Evolutionary conservation across 2,113 vertebrate species (phyloP).

Genomic region (Tragulus kanchil): DNA sequence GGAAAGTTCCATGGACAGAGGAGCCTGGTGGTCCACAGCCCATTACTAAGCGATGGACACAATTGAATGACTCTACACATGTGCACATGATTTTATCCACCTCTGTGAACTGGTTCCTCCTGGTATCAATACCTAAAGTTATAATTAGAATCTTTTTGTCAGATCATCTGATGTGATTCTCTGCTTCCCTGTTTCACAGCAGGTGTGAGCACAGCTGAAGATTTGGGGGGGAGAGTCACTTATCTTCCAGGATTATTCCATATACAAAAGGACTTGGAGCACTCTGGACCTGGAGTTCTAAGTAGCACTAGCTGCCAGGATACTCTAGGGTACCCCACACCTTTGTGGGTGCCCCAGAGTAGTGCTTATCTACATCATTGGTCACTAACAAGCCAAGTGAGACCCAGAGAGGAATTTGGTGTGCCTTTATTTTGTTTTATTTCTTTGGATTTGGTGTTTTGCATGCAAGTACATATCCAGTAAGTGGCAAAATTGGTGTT

Average conservation of each 20-base stretch:
- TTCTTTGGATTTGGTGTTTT: neutral
- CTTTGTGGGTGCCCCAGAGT: accelerated
- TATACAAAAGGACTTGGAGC: neutral
- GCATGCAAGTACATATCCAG: neutral
- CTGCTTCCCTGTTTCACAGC: accelerated
- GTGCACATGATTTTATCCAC: neutral
- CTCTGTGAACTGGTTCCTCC: neutral
- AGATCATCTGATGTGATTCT: neutral
- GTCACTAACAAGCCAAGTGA: neutral
- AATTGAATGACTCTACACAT: neutral
- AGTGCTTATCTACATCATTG: neutral
- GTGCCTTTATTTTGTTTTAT: no score
- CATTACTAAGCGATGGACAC: neutral
- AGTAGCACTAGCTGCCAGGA: neutral
- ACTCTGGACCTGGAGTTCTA: neutral
- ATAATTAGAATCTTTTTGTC: neutral
- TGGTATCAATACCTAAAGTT: neutral
- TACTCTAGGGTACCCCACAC: neutral
- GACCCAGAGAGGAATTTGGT: neutral
- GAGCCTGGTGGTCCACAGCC: neutral
- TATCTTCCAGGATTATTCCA: neutral
- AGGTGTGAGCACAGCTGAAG: neutral
- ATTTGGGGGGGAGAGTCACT: neutral
- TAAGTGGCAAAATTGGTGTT: neutral
- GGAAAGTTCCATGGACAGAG: neutral